Conservation (phyloP, 2,797 vertebrate genomes). For the Channallabes apus region DNA sequence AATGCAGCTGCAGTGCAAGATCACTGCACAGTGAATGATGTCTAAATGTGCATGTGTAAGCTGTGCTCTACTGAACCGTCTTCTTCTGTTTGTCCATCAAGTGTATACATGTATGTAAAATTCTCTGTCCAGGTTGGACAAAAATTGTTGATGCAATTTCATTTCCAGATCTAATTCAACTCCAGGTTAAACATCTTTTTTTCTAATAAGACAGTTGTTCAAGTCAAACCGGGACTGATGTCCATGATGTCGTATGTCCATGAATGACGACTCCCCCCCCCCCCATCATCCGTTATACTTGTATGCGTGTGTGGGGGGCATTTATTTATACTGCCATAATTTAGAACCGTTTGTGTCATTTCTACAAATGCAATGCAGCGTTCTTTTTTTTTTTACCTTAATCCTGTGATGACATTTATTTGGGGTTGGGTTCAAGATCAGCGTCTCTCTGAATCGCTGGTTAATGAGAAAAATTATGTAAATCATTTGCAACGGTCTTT, state of each 20-base stretch:
- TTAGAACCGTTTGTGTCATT: neutral
- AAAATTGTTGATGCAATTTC: neutral
- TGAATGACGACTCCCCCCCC: no score
- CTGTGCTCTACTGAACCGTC: neutral
- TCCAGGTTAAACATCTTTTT: neutral
- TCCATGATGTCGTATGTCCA: no score
- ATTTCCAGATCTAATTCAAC: neutral
- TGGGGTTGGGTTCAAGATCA: neutral
- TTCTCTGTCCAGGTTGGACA: neutral
- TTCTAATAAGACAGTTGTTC: no score
- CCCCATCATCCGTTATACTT: no score
- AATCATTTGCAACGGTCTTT: neutral
- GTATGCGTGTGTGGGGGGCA: neutral
- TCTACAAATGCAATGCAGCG: neutral
- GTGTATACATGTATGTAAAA: no score
- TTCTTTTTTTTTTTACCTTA: neutral
- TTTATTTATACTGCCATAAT: neutral
- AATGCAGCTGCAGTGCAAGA: conserved; percentile 53
- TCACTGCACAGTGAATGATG: conserved; percentile 27
- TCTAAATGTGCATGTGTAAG: neutral
- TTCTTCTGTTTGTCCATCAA: neutral
- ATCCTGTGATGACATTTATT: neutral
- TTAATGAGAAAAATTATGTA: neutral
- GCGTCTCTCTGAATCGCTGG: neutral
- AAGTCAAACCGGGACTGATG: no score